Evolutionary conservation across 2,888 invertebrate species (phyloP).

Genomic region (Lomographa bimaculata): DNA sequence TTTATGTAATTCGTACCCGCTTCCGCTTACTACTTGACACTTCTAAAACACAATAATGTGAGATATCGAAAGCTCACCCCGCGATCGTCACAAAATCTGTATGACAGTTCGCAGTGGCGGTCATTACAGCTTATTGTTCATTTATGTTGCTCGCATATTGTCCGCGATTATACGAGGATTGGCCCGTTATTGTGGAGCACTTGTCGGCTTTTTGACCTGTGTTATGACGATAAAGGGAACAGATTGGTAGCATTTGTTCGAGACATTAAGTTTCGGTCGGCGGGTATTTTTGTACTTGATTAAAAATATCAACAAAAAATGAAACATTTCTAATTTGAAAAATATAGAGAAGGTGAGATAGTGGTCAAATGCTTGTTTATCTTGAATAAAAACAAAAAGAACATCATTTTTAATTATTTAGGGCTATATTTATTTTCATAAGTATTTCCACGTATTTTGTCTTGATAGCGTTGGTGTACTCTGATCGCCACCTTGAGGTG

Average conservation of each 20-base stretch:
- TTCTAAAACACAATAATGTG: slow-evolving; percentile 35
- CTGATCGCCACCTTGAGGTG: too few species aligned
- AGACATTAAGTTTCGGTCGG: slow-evolving; percentile 20
- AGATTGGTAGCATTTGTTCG: slow-evolving; percentile 9
- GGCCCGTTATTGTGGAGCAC: slow-evolving; percentile 28
- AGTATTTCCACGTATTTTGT: too few species aligned
- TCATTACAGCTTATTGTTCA: slow-evolving; percentile 76
- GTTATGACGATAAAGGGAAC: slow-evolving; percentile 21
- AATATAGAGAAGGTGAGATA: too few species aligned
- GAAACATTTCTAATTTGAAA: too few species aligned
- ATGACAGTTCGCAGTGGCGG: slow-evolving; percentile 72
- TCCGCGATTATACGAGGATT: slow-evolving; percentile 8
- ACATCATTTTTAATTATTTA: too few species aligned
- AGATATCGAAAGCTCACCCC: slow-evolving; percentile 56
- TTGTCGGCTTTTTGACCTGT: slow-evolving; percentile 39
- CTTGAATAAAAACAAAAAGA: too few species aligned
- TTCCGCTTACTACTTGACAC: slow-evolving; percentile 27
- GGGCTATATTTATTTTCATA: too few species aligned
- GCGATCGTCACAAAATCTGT: slow-evolving; percentile 62
- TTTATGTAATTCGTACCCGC: too few species aligned
- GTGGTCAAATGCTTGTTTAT: too few species aligned
- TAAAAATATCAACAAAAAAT: too few species aligned
- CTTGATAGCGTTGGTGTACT: too few species aligned
- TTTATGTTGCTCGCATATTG: slow-evolving; percentile 53
- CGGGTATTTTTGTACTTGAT: too few species aligned